A percentile compares a stretch with the other conserved stretches of the same genome.
phyloP scores from a whole-genome alignment of 2,888 invertebrate genomes.

The Ormyrus labotus region DNA sequence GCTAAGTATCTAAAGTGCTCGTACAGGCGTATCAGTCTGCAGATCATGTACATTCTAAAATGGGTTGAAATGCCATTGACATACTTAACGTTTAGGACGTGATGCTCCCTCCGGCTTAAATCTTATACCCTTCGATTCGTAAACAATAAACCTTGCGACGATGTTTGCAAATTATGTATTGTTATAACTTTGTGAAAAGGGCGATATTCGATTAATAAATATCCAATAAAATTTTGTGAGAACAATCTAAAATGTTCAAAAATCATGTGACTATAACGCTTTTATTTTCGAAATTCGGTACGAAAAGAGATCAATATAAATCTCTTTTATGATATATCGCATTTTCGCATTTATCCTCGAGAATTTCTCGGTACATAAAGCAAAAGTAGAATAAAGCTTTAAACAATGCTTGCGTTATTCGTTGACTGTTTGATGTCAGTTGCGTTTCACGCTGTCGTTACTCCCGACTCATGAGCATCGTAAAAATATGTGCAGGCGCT shows the following conservation, averaged over 20 bases:
- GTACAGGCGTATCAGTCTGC: conserved; percentile 34
- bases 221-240: too few relatives aligned
- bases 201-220: too few relatives aligned
- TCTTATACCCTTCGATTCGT: too few relatives aligned
- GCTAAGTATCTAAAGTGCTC: conserved; percentile 57
- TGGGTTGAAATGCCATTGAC: conserved; percentile 43
- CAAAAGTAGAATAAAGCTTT: background rate
- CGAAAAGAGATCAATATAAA: too few relatives aligned
- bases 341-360: too few relatives aligned
- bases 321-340: too few relatives aligned
- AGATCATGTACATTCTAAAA: conserved; percentile 53
- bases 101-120: background rate
- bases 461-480: background rate
- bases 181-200: too few relatives aligned
- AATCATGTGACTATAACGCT: too few relatives aligned
- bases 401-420: background rate
- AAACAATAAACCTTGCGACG: too few relatives aligned
- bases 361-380: background rate
- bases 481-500: conserved; percentile 6
- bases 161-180: too few relatives aligned
- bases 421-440: background rate
- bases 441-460: conserved; percentile 4
- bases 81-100: conserved; percentile 28
- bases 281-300: too few relatives aligned
- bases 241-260: too few relatives aligned